These are phyloP conservation scores for Adelognathus sp. DNA, from an alignment of 2,888 invertebrate genomes.

Conservation along the genomic window DNA sequence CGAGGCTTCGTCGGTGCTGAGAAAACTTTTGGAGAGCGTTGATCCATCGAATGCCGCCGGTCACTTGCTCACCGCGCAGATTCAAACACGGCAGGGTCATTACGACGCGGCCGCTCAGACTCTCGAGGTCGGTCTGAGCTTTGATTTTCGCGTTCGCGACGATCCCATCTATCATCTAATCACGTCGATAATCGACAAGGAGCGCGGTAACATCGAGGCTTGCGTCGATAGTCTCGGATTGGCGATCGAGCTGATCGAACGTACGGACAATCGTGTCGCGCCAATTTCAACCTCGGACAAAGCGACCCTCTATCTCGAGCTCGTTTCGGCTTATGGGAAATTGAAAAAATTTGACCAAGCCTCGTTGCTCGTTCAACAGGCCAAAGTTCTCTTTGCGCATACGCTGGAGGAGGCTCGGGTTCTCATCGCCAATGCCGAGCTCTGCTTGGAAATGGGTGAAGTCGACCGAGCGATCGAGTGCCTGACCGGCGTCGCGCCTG, in stretches of 20 bases:
- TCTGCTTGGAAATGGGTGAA: constrained; percentile 91
- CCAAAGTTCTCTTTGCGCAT: constrained; percentile 87
- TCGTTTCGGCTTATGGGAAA: constrained; percentile 89
- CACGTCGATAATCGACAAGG: constrained; percentile 91
- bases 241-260: constrained; percentile 85
- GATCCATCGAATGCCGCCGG: constrained; percentile 92
- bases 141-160: constrained; percentile 95
- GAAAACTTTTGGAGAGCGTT: constrained; percentile 87
- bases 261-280: constrained; percentile 8
- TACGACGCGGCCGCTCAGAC: constrained; percentile 92
- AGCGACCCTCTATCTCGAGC: constrained; percentile 93
- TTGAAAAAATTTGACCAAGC: constrained; percentile 91
- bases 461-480: constrained; percentile 91
- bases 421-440: constrained; percentile 92
- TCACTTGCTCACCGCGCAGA: constrained; percentile 93
- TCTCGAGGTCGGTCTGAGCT: constrained; percentile 94
- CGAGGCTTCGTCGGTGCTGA: constrained; percentile 87
- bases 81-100: constrained; percentile 87
- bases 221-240: constrained; percentile 89
- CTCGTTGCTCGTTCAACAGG: constrained; percentile 89
- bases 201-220: constrained; percentile 87
- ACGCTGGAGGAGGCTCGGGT: constrained; percentile 94
- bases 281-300: constrained; percentile 85
- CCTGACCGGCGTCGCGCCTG: constrained; percentile 89
- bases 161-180: constrained; percentile 95